phyloP scores from a whole-genome alignment of 2,113 vertebrate species.

The Vulpes lagopus region DNA sequence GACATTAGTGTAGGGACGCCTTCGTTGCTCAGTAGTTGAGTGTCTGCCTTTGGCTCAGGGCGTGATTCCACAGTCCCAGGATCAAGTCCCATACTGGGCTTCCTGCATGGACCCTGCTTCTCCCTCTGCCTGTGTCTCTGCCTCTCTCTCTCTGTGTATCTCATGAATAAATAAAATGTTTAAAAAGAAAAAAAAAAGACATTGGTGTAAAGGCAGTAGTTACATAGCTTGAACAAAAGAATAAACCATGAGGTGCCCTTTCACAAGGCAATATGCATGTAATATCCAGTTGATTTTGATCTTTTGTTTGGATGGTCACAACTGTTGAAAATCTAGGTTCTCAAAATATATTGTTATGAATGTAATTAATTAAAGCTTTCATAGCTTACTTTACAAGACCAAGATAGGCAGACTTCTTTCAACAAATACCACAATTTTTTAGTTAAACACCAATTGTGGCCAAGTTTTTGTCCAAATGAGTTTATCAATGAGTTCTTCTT shows the following conservation, averaged over 20 bases:
- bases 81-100: no score
- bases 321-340: background rate
- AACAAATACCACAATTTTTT: background rate
- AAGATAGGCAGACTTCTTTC: background rate
- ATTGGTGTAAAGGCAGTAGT: background rate
- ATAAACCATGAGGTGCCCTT: background rate
- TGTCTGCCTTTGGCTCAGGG: no score
- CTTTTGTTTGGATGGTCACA: background rate
- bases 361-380: background rate
- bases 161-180: no score
- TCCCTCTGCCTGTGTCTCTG: no score
- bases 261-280: background rate
- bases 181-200: no score
- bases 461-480: background rate
- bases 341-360: conserved; percentile 2
- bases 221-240: background rate
- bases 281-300: background rate
- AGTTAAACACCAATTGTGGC: background rate
- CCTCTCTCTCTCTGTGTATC: no score
- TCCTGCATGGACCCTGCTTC: no score
- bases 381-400: background rate
- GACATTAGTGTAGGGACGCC: background rate
- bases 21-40: no score
- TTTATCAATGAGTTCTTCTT: background rate
- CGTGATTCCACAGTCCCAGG: no score